A percentile compares a stretch with the other conserved stretches of the same genome.
phyloP scores from a whole-genome alignment of 1,140 invertebrate genomes.

The Lutraria rhynchaena region DNA sequence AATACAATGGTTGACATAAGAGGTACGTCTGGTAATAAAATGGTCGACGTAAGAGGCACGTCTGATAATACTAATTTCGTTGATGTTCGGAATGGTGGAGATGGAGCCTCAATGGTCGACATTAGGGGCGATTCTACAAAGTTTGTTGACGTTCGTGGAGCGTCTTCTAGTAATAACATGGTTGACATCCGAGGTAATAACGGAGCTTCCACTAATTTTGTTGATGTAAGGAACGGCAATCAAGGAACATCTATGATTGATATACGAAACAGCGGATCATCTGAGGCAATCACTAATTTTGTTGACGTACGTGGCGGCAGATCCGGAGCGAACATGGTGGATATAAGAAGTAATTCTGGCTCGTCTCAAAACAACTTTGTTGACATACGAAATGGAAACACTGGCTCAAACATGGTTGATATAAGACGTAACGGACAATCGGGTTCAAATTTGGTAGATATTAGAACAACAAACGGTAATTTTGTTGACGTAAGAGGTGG shows the following conservation, averaged over 20 bases:
- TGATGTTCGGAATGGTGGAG: not conserved
- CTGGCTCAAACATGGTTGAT: constrained; percentile 40
- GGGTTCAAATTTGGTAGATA: constrained; percentile 14
- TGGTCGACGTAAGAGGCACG: constrained; percentile 18
- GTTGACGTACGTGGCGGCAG: not conserved
- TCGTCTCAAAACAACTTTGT: not conserved
- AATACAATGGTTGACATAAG: constrained; percentile 11
- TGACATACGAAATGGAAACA: not conserved
- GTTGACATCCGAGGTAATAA: constrained; percentile 4
- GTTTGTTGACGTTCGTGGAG: constrained; percentile 31
- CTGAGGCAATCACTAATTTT: not conserved
- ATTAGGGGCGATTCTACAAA: constrained; percentile 6
- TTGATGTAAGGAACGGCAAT: not conserved
- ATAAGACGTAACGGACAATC: constrained; percentile 7
- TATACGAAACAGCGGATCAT: not conserved
- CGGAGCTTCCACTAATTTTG: not conserved
- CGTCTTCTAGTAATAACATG: not conserved
- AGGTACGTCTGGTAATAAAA: not conserved
- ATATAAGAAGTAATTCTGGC: not conserved
- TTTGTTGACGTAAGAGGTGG: constrained; percentile 23
- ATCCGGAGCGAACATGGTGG: not conserved
- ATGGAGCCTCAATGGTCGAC: not conserved
- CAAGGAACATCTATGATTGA: constrained; percentile 15
- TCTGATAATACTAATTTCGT: not conserved
- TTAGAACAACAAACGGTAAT: not conserved